phyloP scores from a whole-genome alignment of 2,888 invertebrate species.

The Entomobrya multifasciata region DNA sequence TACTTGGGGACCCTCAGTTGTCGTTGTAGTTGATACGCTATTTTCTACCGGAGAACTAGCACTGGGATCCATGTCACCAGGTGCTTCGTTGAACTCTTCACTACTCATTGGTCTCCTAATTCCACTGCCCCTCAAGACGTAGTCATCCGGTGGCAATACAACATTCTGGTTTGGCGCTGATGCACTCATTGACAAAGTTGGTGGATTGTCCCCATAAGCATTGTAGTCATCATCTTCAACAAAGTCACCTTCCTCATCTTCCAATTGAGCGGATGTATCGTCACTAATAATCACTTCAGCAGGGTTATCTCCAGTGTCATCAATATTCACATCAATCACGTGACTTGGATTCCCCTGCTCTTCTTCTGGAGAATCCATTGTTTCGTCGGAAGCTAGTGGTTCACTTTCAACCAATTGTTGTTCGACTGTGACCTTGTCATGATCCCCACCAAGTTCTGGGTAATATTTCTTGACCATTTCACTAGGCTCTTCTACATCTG shows the following conservation, averaged over 20 bases:
- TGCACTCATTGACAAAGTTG: constrained; percentile 60
- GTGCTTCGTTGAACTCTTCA: constrained; percentile 41
- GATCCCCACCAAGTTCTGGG: constrained; percentile 69
- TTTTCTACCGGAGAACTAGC: constrained; percentile 54
- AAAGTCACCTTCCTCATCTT: constrained; percentile 57
- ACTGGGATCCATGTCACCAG: constrained; percentile 66
- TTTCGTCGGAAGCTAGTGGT: constrained; percentile 55
- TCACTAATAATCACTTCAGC: constrained; percentile 72
- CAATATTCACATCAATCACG: constrained; percentile 77
- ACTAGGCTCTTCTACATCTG: constrained; percentile 28
- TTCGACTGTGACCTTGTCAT: constrained; percentile 72
- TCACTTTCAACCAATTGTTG: constrained; percentile 72
- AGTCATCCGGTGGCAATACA: constrained; percentile 64
- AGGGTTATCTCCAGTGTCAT: constrained; percentile 46
- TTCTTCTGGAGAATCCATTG: constrained; percentile 52
- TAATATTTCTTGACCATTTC: no score
- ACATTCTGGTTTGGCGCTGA: constrained; percentile 68
- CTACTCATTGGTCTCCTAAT: constrained; percentile 74
- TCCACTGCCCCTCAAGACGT: constrained; percentile 72
- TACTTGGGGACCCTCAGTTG: constrained; percentile 23
- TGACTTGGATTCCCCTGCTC: constrained; percentile 69
- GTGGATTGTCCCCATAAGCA: constrained; percentile 60
- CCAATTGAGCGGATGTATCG: constrained; percentile 22
- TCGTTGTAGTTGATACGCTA: background rate
- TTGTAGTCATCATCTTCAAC: constrained; percentile 64